Base-by-base conservation (phyloP, 2,888 invertebrate species). In the Notodonta ziczac region DNA sequence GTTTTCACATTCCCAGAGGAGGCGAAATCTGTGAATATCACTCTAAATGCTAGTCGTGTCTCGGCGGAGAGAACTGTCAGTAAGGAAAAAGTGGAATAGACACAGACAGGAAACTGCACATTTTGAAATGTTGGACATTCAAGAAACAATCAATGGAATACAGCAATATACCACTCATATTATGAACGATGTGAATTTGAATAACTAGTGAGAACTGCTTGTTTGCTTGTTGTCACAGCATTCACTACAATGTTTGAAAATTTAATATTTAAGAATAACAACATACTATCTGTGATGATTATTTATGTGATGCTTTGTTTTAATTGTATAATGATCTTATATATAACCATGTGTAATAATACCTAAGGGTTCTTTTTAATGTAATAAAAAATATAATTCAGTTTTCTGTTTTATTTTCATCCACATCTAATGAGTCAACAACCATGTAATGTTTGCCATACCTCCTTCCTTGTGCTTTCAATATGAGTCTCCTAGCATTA, bases 391-490 rank as follows among this genome's bases (percentile, higher is more conserved):
- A 75, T 66, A 51, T 57, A 67, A 63, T 61, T 64, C 77, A 78
- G 76, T 73, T 69, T 70, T 80, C 71, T 72, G 60, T 80, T 83
- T 84, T 85, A 84, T 84, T 86, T 71, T 69, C 69, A 59, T 72
- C 53, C 24, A 53, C 72, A 78, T 71, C 73, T 58, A 74, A 55
- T 58, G 62, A 62, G 61, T 77, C 73, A 24, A 91, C 72, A 58
- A 73, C 73, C 81, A 90, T 78, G 64, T 82, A 90, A 81, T 92
- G 91, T 94, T 90, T 93, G 0, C 93, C 92, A 73, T 78, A 78
- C 72, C 81, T 85, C 66, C 96, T 85, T 12, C 89, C 87, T 64
- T 87, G 94, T 66, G 96, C 95, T 89, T 95, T 96, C 6, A 96
- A 79, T 69, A 95, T 94, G 0, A 97, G 90, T 77, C 93, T 93